Evolutionary conservation across 2,888 invertebrate genomes (phyloP).

Genomic region (Criorhina ranunculi): DNA sequence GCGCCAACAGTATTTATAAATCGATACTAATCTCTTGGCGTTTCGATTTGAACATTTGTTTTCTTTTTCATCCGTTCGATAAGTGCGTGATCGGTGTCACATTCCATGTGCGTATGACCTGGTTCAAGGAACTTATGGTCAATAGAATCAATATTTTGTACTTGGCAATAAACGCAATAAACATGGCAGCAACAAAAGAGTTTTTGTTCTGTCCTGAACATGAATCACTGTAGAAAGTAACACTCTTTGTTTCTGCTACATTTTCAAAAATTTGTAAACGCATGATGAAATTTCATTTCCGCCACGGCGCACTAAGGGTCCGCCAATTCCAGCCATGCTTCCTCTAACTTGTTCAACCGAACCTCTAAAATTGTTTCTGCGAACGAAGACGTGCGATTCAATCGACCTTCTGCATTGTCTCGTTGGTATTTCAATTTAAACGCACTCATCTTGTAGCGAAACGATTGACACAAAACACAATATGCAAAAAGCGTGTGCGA

Average conservation of each 20-base stretch:
- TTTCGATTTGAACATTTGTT: too few species aligned
- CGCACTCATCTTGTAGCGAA: too few species aligned
- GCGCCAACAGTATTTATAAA: conserved; percentile 10
- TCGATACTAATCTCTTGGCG: conserved; percentile 33
- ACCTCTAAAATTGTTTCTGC: too few species aligned
- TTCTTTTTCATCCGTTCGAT: background rate
- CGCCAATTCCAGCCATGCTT: too few species aligned
- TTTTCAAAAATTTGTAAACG: conserved; percentile 26
- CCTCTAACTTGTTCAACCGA: too few species aligned
- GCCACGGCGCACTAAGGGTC: conserved; percentile 5
- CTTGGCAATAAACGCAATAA: background rate
- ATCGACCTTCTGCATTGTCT: too few species aligned
- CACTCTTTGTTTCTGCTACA: conserved; percentile 17
- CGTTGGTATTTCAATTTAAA: too few species aligned
- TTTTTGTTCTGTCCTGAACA: conserved; percentile 22
- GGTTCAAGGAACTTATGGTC: background rate
- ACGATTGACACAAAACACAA: too few species aligned
- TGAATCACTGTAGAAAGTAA: conserved; percentile 8
- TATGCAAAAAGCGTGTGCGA: too few species aligned
- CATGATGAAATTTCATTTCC: conserved; percentile 37
- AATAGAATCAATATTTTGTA: background rate
- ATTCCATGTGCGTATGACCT: background rate
- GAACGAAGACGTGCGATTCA: too few species aligned
- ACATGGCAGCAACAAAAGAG: background rate
- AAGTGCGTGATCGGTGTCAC: background rate